Base-by-base conservation (phyloP, 2,888 invertebrate genomes). In the Macrosoma leucophasiata region DNA sequence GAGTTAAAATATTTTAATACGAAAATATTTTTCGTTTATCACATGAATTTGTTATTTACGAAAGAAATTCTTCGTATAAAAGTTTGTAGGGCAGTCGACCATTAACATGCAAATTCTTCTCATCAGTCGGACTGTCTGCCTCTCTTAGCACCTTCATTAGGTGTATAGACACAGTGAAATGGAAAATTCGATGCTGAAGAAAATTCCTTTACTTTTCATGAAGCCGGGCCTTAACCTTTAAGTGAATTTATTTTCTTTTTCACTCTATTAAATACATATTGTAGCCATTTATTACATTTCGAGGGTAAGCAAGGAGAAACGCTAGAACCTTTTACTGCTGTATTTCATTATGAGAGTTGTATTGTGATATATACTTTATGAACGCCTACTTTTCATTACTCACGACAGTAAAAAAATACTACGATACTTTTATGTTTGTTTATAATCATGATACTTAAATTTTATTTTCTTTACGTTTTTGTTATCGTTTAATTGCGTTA, bases 271-370 rank as follows among this genome's bases (percentile, higher is more conserved):
- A 30, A 25, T 28, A 35, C 26, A 10, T 24, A 35, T 24, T 19
- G 30, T 27, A 20, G 27, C 19, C 27, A 20, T 33, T 37, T 33
- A 36, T 43, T 43, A 36, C 35, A 38, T 41, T 41, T 36, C 27
- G 29, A 30, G 35, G 18, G 12, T 31, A 30, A 36, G n/a, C n/a
- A n/a, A n/a, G n/a, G n/a, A n/a, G n/a, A n/a, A n/a, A n/a, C n/a
- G n/a, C n/a, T n/a, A n/a, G n/a, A n/a, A n/a, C n/a, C n/a, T n/a
- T n/a, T n/a, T n/a, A n/a, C n/a, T n/a, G n/a, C n/a, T n/a, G n/a
- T n/a, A n/a, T n/a, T n/a, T n/a, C n/a, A n/a, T n/a, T n/a, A n/a
- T n/a, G n/a, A n/a, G n/a, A n/a, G n/a, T n/a, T n/a, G n/a, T n/a
- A n/a, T n/a, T n/a, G n/a, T n/a, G n/a, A n/a, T n/a, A n/a, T n/a